phyloP scores from a whole-genome alignment of 1,140 invertebrate species.

The Acyrthosiphon pisum region DNA sequence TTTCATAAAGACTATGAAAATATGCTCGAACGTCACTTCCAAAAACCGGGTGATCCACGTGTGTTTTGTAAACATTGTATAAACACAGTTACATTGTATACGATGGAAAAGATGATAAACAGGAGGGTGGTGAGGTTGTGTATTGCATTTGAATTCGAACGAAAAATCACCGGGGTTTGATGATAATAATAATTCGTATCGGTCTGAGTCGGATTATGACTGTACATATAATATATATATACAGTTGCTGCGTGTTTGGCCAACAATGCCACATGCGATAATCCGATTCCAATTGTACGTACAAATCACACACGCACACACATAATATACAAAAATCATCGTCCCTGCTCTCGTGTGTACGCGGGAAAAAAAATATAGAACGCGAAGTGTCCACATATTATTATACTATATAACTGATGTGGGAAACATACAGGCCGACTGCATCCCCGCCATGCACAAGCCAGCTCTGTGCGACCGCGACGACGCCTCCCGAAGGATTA shows the following conservation, averaged over 20 bases:
- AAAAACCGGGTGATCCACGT: neutral
- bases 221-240: neutral
- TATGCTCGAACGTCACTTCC: neutral
- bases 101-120: neutral
- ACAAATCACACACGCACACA: conserved; percentile 10
- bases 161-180: conserved; percentile 18
- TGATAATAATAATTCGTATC: conserved; percentile 29
- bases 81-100: neutral
- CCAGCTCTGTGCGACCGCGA: neutral
- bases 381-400: neutral
- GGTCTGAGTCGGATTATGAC: conserved; percentile 38
- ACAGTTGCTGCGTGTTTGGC: conserved; percentile 37
- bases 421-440: neutral
- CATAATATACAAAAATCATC: neutral
- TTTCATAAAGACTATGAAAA: neutral
- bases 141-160: neutral
- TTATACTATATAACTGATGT: neutral
- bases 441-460: too few relatives aligned
- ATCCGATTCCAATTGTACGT: conserved; percentile 53
- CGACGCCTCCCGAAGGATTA: neutral
- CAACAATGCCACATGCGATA: conserved; percentile 48
- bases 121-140: neutral
- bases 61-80: neutral
- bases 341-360: neutral
- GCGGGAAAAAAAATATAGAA: neutral